phyloP scores from a whole-genome alignment of 1,140 invertebrate genomes.

The Trachymyrmex cornetzi region DNA sequence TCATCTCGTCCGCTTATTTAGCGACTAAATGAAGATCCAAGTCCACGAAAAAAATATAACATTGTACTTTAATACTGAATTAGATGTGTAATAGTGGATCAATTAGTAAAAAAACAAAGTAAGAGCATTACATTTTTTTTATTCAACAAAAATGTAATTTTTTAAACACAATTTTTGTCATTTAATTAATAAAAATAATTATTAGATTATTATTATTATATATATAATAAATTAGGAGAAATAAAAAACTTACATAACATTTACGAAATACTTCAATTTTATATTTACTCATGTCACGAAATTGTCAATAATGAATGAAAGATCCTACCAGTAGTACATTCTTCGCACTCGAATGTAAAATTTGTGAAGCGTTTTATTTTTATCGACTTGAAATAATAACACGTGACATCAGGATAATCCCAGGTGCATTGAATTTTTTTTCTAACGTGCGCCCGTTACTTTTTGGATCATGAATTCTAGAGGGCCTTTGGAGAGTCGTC shows the following conservation, averaged over 20 bases:
- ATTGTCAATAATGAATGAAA: neutral
- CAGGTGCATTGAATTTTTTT: neutral
- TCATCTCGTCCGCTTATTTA: constrained; percentile 12
- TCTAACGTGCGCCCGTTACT: neutral
- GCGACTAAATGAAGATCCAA: neutral
- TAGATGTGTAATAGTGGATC: neutral
- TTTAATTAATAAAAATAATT: constrained; percentile 1
- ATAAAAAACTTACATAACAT: neutral
- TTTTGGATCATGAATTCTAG: constrained; percentile 1
- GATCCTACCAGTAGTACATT: neutral
- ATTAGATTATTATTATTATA: neutral
- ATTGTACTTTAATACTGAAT: neutral
- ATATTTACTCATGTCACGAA: neutral
- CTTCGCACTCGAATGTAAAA: neutral
- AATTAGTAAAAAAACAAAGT: neutral
- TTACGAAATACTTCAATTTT: neutral
- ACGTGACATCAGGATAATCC: neutral
- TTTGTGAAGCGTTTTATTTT: neutral
- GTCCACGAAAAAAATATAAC: neutral
- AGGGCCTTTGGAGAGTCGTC: neutral
- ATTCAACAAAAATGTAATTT: neutral
- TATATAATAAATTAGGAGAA: too few species aligned
- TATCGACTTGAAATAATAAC: neutral
- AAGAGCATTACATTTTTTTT: neutral
- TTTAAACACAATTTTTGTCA: too few species aligned